phyloP scores from a whole-genome alignment of 2,113 vertebrate species.

The Argyrosomus japonicus region DNA sequence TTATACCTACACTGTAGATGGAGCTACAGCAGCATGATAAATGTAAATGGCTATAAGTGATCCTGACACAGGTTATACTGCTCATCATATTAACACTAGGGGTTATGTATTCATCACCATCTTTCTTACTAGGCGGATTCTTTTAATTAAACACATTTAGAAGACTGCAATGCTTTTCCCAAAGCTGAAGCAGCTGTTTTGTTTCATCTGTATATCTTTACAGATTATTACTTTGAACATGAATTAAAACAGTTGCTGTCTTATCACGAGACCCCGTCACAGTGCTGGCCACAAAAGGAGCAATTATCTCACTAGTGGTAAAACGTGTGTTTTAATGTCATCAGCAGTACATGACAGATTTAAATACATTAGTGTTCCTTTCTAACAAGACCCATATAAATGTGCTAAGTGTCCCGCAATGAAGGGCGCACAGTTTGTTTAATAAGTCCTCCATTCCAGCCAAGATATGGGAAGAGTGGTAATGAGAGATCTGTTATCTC shows the following conservation, averaged over 20 bases:
- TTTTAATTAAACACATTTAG: neutral
- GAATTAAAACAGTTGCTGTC: neutral
- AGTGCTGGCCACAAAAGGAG: neutral
- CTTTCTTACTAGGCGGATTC: neutral
- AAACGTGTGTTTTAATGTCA: slow-evolving; percentile 13
- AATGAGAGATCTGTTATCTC: slow-evolving; percentile 80
- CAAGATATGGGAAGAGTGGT: slow-evolving; percentile 59
- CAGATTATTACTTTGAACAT: neutral
- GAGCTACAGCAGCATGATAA: neutral
- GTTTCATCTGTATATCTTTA: neutral
- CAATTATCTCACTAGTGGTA: neutral
- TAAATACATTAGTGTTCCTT: slow-evolving; percentile 6
- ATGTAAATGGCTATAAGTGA: neutral
- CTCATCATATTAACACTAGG: no score
- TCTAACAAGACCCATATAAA: neutral
- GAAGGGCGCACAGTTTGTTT: slow-evolving; percentile 45
- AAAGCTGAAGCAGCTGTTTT: neutral
- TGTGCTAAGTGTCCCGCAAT: slow-evolving; percentile 29
- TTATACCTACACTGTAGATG: slow-evolving; percentile 6
- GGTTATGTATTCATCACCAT: no score
- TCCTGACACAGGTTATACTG: neutral
- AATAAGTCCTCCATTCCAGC: slow-evolving; percentile 51
- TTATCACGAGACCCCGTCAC: neutral
- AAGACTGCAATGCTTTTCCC: neutral
- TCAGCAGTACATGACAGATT: neutral